Conservation (phyloP, 2,888 invertebrate species). For the Eilema sororculum region DNA sequence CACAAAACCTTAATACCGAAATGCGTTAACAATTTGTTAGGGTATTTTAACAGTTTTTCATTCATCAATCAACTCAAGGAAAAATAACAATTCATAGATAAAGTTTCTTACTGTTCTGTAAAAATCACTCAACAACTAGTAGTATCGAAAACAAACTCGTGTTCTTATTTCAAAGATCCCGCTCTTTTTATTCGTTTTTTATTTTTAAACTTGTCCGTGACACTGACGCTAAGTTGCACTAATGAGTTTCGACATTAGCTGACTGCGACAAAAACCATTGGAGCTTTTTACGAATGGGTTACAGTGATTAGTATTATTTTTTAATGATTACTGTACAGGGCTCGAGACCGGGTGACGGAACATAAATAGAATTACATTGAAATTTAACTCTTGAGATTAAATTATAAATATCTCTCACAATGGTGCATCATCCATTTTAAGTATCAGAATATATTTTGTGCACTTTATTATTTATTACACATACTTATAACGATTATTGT, state of each 20-base stretch:
- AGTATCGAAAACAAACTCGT: constrained; percentile 71
- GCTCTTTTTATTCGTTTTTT: constrained; percentile 68
- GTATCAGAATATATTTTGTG: not conserved
- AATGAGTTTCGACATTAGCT: constrained; percentile 86
- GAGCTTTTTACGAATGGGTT: constrained; percentile 78
- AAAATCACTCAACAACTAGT: constrained; percentile 74
- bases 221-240: constrained; percentile 83
- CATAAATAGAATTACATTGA: constrained; percentile 23
- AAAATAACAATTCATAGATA: constrained; percentile 46
- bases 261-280: constrained; percentile 68
- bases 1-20: not conserved
- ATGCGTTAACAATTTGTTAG: not conserved
- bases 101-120: constrained; percentile 25
- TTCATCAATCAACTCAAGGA: constrained; percentile 21
- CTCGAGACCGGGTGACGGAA: constrained; percentile 43
- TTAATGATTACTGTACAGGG: constrained; percentile 47
- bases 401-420: constrained; percentile 10
- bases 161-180: constrained; percentile 79
- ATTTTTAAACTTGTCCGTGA: constrained; percentile 84
- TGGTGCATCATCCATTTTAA: not conserved
- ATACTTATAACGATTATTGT: not conserved
- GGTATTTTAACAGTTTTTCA: constrained; percentile 8
- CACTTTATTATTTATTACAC: not conserved
- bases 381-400: constrained; percentile 5
- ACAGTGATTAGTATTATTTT: constrained; percentile 56